Base-by-base conservation (phyloP, 2,797 vertebrate species). In the Ispidina lecontei region DNA sequence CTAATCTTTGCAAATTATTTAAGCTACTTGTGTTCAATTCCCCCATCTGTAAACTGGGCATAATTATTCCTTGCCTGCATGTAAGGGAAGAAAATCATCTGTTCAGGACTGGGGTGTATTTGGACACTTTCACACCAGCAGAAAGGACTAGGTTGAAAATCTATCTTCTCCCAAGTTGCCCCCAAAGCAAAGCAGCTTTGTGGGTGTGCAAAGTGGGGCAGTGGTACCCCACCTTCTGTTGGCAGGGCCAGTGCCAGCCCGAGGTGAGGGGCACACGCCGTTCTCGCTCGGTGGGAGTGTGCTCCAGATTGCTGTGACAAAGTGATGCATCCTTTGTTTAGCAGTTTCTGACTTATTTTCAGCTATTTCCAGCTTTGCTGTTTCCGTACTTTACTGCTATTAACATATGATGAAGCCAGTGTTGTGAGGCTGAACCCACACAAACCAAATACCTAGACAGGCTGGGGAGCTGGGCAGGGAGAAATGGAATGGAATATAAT, bases 51-150 rank as follows among this genome's bases (percentile, higher is more conserved):
- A 82, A 81, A 62, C 16, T 0, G 12, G 56, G 28, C 13, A 22
- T 19, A 15, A 62, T 39, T 9, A 6, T 14, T 41, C 51, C 67
- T 37, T 25, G 44, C 28, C 12, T 10, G 22, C 22, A 11, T 2
- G 7, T 5, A 8, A 0, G 2, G 12, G 47, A 77, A 56, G 23
- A 49, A 35, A 60, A 19, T 3, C 46, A 9, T 6, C 25, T 56
- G 0, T 19, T 64, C 6, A 1, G 28, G 43, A 1, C 0, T 15
- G 39, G 47, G 31, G 23, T 21, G 31, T 15, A 1, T 68, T 35
- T 44, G 68, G 51, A 10, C 2, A 4, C 20, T 7, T 71, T 2
- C 9, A 3, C 2, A 6, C 6, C 41, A 16, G 47, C 15, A 33
- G 25, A 60, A 54, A 68, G 2, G 1, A 5, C 17, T 10, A 4